These are phyloP conservation scores for Aricia agestis DNA, from an alignment of 1,140 invertebrate genomes.

Conservation along the genomic window DNA sequence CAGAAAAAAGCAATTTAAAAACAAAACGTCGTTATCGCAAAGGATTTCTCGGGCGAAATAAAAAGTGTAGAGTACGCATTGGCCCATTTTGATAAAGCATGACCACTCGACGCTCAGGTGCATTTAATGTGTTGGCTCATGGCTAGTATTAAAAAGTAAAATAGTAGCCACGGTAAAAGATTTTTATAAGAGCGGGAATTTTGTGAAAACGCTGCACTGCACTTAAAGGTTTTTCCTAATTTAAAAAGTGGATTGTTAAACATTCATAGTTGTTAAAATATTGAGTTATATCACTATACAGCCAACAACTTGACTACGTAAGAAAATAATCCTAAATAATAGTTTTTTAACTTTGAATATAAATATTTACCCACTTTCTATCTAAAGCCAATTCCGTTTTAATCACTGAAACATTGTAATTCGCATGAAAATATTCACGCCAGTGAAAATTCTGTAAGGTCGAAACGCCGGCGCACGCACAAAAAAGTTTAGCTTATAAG, in stretches of 20 bases:
- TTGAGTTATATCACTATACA: too few relatives aligned
- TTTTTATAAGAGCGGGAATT: not conserved
- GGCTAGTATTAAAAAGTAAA: not conserved
- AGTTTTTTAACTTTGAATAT: too few relatives aligned
- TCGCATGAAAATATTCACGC: not conserved
- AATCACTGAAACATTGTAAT: not conserved
- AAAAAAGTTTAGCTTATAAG: conserved; percentile 74
- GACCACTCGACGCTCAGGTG: conserved; percentile 59
- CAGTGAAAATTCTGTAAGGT: conserved; percentile 59
- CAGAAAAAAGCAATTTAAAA: conserved; percentile 39
- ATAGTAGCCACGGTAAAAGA: not conserved
- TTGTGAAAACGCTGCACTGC: not conserved
- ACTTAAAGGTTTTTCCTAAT: not conserved
- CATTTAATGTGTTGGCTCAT: conserved; percentile 36
- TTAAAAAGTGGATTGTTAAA: too few relatives aligned
- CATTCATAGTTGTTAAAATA: too few relatives aligned
- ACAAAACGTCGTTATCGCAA: conserved; percentile 47
- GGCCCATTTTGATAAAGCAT: conserved; percentile 70
- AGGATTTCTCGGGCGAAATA: conserved; percentile 47
- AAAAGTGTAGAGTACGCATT: conserved; percentile 56
- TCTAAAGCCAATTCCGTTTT: not conserved
- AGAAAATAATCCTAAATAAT: too few relatives aligned
- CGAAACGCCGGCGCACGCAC: conserved; percentile 51
- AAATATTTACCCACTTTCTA: not conserved
- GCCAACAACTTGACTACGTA: too few relatives aligned